phyloP scores from a whole-genome alignment of 1,140 invertebrate genomes.

The Lordiphosa stackelbergi region DNA sequence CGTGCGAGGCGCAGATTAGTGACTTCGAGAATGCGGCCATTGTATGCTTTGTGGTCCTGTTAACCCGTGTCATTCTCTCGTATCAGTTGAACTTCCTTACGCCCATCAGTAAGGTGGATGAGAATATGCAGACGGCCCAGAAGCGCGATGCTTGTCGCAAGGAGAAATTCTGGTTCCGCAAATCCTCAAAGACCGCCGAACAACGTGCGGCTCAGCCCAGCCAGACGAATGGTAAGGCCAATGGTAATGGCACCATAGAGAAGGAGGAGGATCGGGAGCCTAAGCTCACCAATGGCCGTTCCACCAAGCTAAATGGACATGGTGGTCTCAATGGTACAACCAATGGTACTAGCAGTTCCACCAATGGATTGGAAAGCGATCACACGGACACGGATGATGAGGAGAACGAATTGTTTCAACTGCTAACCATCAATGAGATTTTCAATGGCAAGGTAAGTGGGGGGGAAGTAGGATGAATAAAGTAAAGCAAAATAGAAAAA shows the following conservation, averaged over 20 bases:
- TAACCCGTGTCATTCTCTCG: conserved; percentile 97
- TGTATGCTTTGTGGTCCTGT: conserved; percentile 97
- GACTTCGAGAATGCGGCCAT: conserved; percentile 99
- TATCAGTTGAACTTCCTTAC: conserved; percentile 98
- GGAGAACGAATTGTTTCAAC: conserved; percentile 68
- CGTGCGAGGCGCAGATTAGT: conserved; percentile 98
- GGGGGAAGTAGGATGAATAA: too few relatives aligned
- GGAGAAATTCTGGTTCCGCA: conserved; percentile 95
- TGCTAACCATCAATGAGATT: conserved; percentile 96
- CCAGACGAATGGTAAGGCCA: conserved; percentile 44
- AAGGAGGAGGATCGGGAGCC: conserved; percentile 12
- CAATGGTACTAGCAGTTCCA: conserved; percentile 30
- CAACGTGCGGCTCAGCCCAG: conserved; percentile 39
- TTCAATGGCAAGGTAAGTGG: conserved; percentile 94
- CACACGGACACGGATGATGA: conserved; percentile 67
- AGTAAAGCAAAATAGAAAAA: too few relatives aligned
- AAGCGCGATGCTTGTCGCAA: conserved; percentile 89
- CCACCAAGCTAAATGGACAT: conserved; percentile 50
- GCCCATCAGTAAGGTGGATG: conserved; percentile 98
- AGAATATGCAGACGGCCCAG: conserved; percentile 98
- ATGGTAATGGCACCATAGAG: conserved; percentile 49
- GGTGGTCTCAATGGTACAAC: conserved; percentile 66
- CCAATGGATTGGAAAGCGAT: conserved; percentile 56
- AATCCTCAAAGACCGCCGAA: conserved; percentile 79
- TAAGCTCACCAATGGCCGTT: conserved; percentile 21